These are phyloP conservation scores for Crotalus horridus DNA, from an alignment of 2,113 vertebrate genomes.

Conservation along the genomic window DNA sequence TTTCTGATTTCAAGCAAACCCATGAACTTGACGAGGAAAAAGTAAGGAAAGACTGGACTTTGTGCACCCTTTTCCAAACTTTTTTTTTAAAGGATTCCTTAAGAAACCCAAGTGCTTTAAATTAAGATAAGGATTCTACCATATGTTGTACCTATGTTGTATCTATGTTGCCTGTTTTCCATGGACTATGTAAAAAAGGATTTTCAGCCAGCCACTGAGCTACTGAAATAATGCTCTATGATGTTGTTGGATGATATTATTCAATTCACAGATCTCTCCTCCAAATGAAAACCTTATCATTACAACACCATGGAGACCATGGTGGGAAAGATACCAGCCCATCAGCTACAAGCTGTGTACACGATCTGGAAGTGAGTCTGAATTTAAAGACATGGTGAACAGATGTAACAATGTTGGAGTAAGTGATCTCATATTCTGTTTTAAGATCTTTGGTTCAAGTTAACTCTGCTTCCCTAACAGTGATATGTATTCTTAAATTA, in stretches of 20 bases:
- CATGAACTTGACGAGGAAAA: not conserved
- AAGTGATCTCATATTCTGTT: slow-evolving; percentile 55
- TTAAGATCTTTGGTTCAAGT: not conserved
- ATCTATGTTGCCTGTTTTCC: no score
- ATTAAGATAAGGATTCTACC: not conserved
- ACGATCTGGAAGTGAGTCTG: slow-evolving; percentile 83
- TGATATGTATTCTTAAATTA: not conserved
- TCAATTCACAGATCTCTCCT: slow-evolving; percentile 81
- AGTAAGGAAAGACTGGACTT: not conserved
- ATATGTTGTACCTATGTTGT: not conserved
- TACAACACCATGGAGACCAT: slow-evolving; percentile 79
- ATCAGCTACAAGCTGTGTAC: slow-evolving; percentile 87
- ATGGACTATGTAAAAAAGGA: not conserved
- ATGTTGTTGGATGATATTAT: fast-evolving
- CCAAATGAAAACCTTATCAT: slow-evolving; percentile 83
- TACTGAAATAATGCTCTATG: not conserved
- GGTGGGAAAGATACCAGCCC: slow-evolving; percentile 95
- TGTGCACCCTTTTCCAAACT: not conserved
- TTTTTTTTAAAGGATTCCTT: not conserved
- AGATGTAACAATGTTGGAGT: slow-evolving; percentile 93
- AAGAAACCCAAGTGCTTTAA: not conserved
- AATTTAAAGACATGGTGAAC: slow-evolving; percentile 89
- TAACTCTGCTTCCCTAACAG: not conserved
- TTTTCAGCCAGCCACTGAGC: not conserved
- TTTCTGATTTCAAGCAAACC: not conserved